These are phyloP conservation scores for Leucophora obtusa DNA, from an alignment of 2,888 invertebrate genomes.

Conservation along the genomic window DNA sequence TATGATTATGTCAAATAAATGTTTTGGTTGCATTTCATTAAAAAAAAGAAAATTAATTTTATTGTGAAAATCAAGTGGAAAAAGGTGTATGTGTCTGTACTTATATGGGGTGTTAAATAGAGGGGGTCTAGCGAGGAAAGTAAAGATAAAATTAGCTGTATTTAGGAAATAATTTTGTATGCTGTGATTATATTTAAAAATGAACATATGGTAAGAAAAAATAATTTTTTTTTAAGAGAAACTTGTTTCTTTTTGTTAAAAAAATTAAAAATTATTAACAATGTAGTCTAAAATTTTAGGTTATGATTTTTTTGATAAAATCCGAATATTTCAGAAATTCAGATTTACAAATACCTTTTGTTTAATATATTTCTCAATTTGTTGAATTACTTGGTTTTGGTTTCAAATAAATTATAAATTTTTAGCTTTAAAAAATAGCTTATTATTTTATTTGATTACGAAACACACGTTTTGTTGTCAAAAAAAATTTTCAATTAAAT, in stretches of 20 bases:
- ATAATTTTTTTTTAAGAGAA: background rate
- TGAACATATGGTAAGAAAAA: conserved; percentile 1
- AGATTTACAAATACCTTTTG: conserved; percentile 1
- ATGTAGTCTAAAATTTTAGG: background rate
- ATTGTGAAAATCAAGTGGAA: background rate
- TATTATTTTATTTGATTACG: conserved; percentile 11
- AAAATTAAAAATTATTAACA: background rate
- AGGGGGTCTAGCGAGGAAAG: background rate
- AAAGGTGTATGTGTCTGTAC: background rate
- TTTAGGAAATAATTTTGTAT: conserved; percentile 2
- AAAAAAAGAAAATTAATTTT: conserved; percentile 10
- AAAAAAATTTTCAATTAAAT: conserved; percentile 15
- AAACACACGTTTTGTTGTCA: conserved; percentile 39
- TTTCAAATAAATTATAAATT: conserved; percentile 31
- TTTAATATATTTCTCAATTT: background rate
- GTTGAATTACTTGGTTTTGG: background rate
- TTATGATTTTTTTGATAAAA: conserved; percentile 13
- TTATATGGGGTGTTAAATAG: background rate
- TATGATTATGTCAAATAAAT: conserved; percentile 36
- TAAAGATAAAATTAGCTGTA: conserved; percentile 12
- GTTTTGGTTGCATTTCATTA: conserved; percentile 2
- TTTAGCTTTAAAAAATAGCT: background rate
- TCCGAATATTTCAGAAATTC: background rate
- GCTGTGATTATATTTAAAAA: background rate
- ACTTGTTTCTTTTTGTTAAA: background rate